Conservation (phyloP, 1,140 invertebrate genomes). For the Paralvinella palmiformis region DNA sequence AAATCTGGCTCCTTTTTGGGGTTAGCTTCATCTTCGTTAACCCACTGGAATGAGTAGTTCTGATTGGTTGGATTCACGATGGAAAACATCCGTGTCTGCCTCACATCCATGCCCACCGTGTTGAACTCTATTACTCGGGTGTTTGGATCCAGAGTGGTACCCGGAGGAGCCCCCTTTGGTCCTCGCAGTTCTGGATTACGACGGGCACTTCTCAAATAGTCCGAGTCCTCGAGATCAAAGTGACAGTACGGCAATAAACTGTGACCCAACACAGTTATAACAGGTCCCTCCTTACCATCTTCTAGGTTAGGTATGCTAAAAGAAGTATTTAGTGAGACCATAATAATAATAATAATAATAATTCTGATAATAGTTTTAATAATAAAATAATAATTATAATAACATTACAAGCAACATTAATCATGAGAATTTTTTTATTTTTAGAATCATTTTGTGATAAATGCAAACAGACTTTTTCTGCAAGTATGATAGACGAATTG, state of each 20-base stretch:
- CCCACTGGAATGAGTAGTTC: slow-evolving; percentile 45
- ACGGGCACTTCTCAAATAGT: slow-evolving; percentile 44
- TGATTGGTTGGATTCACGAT: slow-evolving; percentile 48
- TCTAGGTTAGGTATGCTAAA: slow-evolving; percentile 45
- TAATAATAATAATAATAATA: too few relatives aligned
- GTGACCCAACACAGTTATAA: slow-evolving; percentile 39
- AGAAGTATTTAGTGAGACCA: too few relatives aligned
- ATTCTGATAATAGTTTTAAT: too few relatives aligned
- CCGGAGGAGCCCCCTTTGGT: slow-evolving; percentile 40
- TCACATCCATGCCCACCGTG: slow-evolving; percentile 36
- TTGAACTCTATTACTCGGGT: slow-evolving; percentile 49
- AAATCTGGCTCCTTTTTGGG: slow-evolving; percentile 36
- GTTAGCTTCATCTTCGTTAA: slow-evolving; percentile 42
- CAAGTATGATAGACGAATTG: too few relatives aligned
- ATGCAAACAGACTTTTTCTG: too few relatives aligned
- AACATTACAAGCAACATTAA: too few relatives aligned
- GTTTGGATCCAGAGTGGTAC: slow-evolving; percentile 44
- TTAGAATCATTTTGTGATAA: too few relatives aligned
- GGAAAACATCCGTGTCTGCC: slow-evolving; percentile 31
- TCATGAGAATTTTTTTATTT: too few relatives aligned
- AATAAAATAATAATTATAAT: too few relatives aligned
- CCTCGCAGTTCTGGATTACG: slow-evolving; percentile 45
- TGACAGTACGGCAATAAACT: slow-evolving; percentile 50
- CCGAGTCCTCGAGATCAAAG: slow-evolving; percentile 50
- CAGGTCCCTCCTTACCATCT: slow-evolving; percentile 36